Evolutionary conservation across 2,113 vertebrate genomes (phyloP).

Genomic region (Forbesichthys papilliferus): DNA sequence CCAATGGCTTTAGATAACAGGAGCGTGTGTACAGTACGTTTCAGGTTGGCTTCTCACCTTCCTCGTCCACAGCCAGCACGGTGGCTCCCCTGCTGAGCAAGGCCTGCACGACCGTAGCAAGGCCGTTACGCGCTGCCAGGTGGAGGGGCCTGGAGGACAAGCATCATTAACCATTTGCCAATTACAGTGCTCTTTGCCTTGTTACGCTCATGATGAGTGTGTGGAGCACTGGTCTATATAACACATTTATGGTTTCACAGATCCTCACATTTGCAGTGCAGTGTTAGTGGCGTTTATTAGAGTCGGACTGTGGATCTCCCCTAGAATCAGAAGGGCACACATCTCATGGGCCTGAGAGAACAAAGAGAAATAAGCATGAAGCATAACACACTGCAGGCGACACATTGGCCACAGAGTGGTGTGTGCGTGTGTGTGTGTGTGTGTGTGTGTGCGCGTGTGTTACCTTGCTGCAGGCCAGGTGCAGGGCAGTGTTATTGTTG

Average conservation of each 20-base stretch:
- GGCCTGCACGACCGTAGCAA: constrained; percentile 94
- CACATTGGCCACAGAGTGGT: neutral
- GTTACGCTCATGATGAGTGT: neutral
- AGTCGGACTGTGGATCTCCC: constrained; percentile 93
- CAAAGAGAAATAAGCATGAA: neutral
- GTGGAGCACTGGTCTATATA: too few species aligned
- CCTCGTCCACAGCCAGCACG: constrained; percentile 95
- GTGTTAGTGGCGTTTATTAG: constrained; percentile 97
- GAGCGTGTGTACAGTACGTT: neutral
- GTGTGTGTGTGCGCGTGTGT: too few species aligned
- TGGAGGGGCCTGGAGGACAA: constrained; percentile 87
- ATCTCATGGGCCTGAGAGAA: constrained; percentile 91
- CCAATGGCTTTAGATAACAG: neutral
- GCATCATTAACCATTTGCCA: neutral
- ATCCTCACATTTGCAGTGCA: constrained; percentile 94
- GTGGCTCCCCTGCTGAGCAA: constrained; percentile 95
- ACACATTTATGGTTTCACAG: neutral
- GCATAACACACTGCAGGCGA: neutral
- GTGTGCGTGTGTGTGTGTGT: neutral
- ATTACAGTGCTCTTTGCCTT: neutral
- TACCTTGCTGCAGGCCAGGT: constrained; percentile 98
- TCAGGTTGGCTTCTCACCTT: constrained; percentile 78
- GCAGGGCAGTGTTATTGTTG: constrained; percentile 97
- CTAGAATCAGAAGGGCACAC: constrained; percentile 98
- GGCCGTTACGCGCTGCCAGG: constrained; percentile 92